Base-by-base conservation (phyloP, 1,140 invertebrate genomes). In the Chionoecetes opilio region DNA sequence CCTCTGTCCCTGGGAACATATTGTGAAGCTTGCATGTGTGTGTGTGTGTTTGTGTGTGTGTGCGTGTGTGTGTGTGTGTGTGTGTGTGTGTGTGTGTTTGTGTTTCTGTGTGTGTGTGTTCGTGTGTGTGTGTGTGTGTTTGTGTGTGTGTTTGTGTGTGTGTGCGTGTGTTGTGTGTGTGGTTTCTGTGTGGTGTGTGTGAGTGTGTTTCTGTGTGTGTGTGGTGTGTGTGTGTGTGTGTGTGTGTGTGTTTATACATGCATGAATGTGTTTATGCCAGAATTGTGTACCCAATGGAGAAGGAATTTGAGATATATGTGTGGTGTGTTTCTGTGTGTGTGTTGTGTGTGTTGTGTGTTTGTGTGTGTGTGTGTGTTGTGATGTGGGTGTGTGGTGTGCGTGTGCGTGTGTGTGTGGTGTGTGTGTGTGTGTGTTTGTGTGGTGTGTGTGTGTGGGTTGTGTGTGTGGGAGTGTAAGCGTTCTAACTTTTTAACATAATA, bases 61-160 rank as follows among this genome's bases (percentile, higher is more conserved):
- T 75, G 63, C n/a, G 63, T 75, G 63, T 75, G 63, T 75, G 63
- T 75, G 63, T 75, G 63, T 75, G 63, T 75, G 63, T 75, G 63
- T 75, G 63, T 75, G 63, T 75, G 63, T 75, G 63, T 75, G 63
- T 75, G 63, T 75, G 63, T 75, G 63, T 75, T 17, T 75, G 63
- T 75, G 63, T 75, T 17, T 75, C 21, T 75, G 63, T 75, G 63
- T 75, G 63, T 75, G 63, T 75, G 63, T 75, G 6, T 75, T 17
- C n/a, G 21, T 75, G 63, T 75, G 53, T 75, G 53, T 75, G 53
- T 75, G 53, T 75, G 53, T 75, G 53, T 75, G 53, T 75, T 6
- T 75, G 53, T 75, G 53, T 75, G 53, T 75, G 53, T 75, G 53
- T 75, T 6, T 75, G 53, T 75, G 53, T 75, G 53, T 75, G 53